Percentiles rank a stretch among this genome's conserved stretches.
Evolutionary conservation across 2,797 vertebrate species (phyloP).

Genomic region (Enteromius anoplus): DNA sequence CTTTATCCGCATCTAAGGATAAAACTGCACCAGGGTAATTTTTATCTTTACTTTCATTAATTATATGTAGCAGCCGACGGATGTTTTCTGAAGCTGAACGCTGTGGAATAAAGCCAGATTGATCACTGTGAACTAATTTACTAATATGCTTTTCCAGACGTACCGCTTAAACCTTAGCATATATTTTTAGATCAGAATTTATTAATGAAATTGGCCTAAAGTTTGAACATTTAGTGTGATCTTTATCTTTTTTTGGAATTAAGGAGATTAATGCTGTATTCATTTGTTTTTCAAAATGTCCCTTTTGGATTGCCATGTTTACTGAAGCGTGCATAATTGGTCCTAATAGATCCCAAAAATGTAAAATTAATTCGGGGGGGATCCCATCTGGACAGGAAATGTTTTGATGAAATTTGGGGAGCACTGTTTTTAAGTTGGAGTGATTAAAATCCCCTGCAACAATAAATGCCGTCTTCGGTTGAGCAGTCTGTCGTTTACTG

Average conservation of each 20-base stretch:
- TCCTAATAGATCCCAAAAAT: no score
- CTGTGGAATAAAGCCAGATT: neutral
- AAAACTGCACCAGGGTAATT: neutral
- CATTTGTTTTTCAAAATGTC: no score
- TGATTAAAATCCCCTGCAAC: no score
- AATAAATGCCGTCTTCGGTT: no score
- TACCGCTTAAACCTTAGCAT: neutral
- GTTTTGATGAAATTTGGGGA: no score
- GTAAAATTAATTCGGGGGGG: no score
- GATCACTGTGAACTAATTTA: neutral
- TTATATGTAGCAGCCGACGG: neutral
- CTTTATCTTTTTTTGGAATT: neutral
- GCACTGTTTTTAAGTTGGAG: no score
- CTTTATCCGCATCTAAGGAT: neutral
- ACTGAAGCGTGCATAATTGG: no score
- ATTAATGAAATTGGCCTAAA: constrained; percentile 7
- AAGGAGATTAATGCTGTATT: no score
- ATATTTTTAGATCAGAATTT: neutral
- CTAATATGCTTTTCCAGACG: neutral
- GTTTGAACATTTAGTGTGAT: neutral
- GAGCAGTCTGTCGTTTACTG: no score
- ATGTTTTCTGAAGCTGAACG: neutral
- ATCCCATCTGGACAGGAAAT: no score
- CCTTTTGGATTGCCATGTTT: no score
- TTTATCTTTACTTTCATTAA: constrained; percentile 12